Evolutionary conservation across 2,797 vertebrate species (phyloP).

Genomic region (Sebastes cheni): DNA sequence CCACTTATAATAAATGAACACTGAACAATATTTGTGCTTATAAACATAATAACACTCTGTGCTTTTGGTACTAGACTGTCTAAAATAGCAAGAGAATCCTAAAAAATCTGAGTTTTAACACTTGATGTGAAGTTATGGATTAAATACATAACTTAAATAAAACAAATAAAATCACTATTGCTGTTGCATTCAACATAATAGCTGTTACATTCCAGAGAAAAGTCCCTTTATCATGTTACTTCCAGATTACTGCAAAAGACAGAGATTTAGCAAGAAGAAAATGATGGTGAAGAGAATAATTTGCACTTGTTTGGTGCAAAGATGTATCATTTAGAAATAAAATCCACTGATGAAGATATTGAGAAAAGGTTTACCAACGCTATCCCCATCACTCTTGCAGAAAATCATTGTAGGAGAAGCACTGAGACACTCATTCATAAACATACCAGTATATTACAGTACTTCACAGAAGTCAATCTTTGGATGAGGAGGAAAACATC

Average conservation of each 20-base stretch:
- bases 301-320: constrained; percentile 7
- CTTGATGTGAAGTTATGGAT: constrained; percentile 12
- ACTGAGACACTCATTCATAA: constrained; percentile 47
- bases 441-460: constrained; percentile 49
- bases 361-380: constrained; percentile 4
- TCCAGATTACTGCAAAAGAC: constrained; percentile 33
- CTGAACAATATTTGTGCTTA: constrained; percentile 56
- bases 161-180: constrained; percentile 37
- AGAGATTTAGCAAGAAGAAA: constrained; percentile 3
- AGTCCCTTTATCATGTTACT: constrained; percentile 24
- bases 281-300: background rate
- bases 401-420: constrained; percentile 9
- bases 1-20: constrained; percentile 29
- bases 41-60: constrained; percentile 49
- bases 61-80: constrained; percentile 35
- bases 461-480: constrained; percentile 82
- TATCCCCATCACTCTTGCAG: constrained; percentile 18
- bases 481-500: constrained; percentile 56
- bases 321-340: constrained; percentile 23
- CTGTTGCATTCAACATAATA: constrained; percentile 50
- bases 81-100: constrained; percentile 22
- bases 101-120: constrained; percentile 15
- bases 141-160: background rate
- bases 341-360: constrained; percentile 3
- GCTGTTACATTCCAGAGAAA: constrained; percentile 42